Percentiles rank a stretch among this genome's conserved stretches.
These are phyloP conservation scores for Trinorchestia longiramus DNA, from an alignment of 1,140 invertebrate genomes.

Conservation along the genomic window DNA sequence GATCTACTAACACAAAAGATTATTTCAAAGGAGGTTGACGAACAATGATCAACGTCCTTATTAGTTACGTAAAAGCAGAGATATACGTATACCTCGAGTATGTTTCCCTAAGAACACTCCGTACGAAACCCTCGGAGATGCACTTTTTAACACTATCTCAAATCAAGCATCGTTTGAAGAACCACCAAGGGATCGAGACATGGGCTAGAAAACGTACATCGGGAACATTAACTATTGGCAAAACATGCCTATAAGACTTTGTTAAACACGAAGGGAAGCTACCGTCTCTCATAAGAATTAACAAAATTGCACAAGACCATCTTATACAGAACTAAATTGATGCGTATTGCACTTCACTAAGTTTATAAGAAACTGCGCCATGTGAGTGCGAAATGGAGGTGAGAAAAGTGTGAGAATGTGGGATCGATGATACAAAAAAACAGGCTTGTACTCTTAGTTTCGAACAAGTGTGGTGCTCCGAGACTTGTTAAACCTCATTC, in stretches of 20 bases:
- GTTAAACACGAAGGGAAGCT: background rate
- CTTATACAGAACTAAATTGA: background rate
- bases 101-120: background rate
- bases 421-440: background rate
- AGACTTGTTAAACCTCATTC: background rate
- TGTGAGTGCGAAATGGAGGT: slow-evolving; percentile 3
- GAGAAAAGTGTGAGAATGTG: background rate
- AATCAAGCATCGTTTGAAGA: background rate
- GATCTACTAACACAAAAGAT: background rate
- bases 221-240: background rate
- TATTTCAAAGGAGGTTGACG: background rate
- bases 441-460: background rate
- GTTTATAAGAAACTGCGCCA: background rate
- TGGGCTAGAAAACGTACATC: background rate
- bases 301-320: background rate
- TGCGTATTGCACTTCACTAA: background rate
- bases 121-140: background rate
- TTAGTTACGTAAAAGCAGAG: background rate
- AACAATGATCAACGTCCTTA: background rate
- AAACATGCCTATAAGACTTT: background rate
- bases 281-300: background rate
- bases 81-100: background rate
- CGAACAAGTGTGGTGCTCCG: background rate
- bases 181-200: background rate
- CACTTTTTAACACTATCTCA: background rate